Base-by-base conservation (phyloP, 1,140 invertebrate genomes). In the Trichonephila clavata region DNA sequence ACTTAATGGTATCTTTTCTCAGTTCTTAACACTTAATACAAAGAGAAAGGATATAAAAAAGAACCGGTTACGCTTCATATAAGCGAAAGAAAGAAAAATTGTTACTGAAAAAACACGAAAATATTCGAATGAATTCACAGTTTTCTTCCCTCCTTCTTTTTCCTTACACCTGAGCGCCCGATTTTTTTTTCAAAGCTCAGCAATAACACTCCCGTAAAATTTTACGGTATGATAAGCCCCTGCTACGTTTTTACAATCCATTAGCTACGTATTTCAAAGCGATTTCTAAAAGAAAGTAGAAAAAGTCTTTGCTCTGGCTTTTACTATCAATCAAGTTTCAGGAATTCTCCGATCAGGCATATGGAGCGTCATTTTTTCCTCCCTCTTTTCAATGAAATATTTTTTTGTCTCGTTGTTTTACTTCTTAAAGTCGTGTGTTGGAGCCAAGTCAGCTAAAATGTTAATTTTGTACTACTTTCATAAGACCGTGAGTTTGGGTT, bases 191-290 rank as follows among this genome's bases (percentile, higher is more conserved):
- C 83, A 84, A 60, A 87, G 86, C 86, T 80, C 71, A 90, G 77
- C 68, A 81, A 90, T 90, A 81, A 81, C 71, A 60, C n/a, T 80
- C 8, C 89, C 68, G 68, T 81, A 80, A 90, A 90, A 27, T 90
- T 81, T 90, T 61, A 90, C 89, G 89, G n/a, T 81, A 60, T 50
- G 50, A 87, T 81, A 81, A 90, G 89, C 89, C 59, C 57, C 8
- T 81, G 43, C 63, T 90, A 90, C 77, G 68, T 81, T 81, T 81
- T 90, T 61, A 90, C 89, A 81, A 90, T 90, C 89, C 89, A 90
- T 90, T 90, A 90, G 21, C 89, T 90, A 81, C 89, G 89, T 81
- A 90, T 90, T 90, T 81, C 71, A 90, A 59, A 81, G 68, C 89
- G 71, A 90, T 90, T 90, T 81, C 77, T 61, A 20, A 63, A 39